These are phyloP conservation scores for Myzus persicae DNA, from an alignment of 1,140 invertebrate species.

Conservation along the genomic window DNA sequence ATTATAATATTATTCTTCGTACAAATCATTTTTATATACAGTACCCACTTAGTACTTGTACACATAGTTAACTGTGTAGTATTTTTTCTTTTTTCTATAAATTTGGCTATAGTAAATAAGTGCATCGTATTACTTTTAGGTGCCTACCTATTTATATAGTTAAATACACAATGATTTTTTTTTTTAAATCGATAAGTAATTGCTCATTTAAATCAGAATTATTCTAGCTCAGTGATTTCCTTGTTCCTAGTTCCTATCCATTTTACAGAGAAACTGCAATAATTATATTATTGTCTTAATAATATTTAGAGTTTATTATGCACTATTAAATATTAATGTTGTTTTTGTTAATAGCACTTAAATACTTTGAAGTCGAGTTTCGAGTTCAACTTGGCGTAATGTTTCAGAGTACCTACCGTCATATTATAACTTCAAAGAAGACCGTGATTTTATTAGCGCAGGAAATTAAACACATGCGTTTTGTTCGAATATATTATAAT, in stretches of 20 bases:
- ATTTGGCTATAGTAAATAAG: not conserved
- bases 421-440: slow-evolving; percentile 6
- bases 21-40: not conserved
- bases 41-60: not conserved
- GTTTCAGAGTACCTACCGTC: not conserved
- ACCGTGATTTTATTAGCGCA: not conserved
- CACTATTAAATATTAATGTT: not conserved
- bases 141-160: not conserved
- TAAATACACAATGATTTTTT: not conserved
- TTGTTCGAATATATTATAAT: not conserved
- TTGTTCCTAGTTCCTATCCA: not conserved
- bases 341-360: not conserved
- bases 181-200: not conserved
- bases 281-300: not conserved
- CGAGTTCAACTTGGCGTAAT: not conserved
- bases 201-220: not conserved
- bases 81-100: too few species aligned
- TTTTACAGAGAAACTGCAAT: not conserved
- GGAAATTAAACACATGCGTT: not conserved
- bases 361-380: not conserved
- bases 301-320: not conserved
- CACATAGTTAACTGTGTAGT: not conserved
- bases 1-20: not conserved
- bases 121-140: not conserved
- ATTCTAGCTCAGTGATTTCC: not conserved